Evolutionary conservation across 2,113 vertebrate species (phyloP).

Genomic region (Mesoclemmys tuberculata): DNA sequence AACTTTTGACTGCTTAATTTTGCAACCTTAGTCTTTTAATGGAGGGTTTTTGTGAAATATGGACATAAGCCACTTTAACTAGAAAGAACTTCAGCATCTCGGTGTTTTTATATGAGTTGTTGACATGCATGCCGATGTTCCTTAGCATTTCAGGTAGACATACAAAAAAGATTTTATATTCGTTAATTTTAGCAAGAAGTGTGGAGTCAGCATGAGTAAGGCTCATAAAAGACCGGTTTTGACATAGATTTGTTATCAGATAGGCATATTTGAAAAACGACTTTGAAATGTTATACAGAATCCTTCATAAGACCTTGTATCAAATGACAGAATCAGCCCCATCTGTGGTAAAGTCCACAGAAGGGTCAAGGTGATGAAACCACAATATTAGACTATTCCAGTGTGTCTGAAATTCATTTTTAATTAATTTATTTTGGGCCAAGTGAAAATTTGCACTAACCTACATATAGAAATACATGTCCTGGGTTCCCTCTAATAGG

Average conservation of each 20-base stretch:
- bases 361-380: too few relatives aligned
- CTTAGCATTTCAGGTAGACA: background rate
- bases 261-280: background rate
- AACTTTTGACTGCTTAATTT: too few relatives aligned
- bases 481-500: background rate
- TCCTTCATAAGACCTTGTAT: background rate
- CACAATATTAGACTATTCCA: background rate
- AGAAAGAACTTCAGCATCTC: background rate
- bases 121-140: background rate
- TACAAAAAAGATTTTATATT: background rate
- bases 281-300: background rate
- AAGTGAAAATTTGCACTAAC: background rate
- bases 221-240: background rate
- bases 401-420: background rate
- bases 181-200: background rate
- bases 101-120: background rate
- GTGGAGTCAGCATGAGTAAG: background rate
- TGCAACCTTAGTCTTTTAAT: too few relatives aligned
- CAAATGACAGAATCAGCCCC: background rate
- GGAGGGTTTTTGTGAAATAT: too few relatives aligned
- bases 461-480: background rate
- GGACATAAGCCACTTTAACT: too few relatives aligned
- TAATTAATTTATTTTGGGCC: background rate
- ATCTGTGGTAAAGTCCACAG: too few relatives aligned
- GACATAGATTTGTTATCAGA: background rate